Base-by-base conservation (phyloP, 2,888 invertebrate genomes). In the Parapristionchus giblindavisi region DNA sequence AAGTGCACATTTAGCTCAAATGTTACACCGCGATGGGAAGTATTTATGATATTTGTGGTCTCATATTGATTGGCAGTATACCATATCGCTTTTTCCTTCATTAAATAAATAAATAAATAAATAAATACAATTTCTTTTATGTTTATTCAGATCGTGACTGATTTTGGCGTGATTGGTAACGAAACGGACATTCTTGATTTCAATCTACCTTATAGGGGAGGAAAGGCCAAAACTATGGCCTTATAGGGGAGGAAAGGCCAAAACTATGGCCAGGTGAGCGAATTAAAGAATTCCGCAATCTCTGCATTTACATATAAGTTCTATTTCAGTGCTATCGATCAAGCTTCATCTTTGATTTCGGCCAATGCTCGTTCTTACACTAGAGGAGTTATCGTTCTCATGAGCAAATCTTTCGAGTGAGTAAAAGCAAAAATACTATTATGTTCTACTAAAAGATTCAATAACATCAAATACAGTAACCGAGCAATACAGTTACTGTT, bases 331-430 rank as follows among this genome's bases (percentile, higher is more conserved):
- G 63, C 63, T 1, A 65, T 65, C 17, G 27, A 17, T 2, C 63
- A 65, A 65, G 63, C 63, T 1, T 65, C 63, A n/a, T 65, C 63
- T 2, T 43, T 65, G 40, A 65, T 65, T 36, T 65, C 63, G 14
- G 29, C 29, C 3, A 43, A 43, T 8, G 63, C 40, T 40, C 11
- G 63, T 17, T 29, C 29, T 17, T 65, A 36, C 63, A 65, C 63
- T 14, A 24, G 63, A 5, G 63, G 63, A 65, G 63, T 65, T 17
- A 65, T 65, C 29, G 63, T 65, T 6, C 63, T 65, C 21, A 24
- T 65, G 29, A 65, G 63, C 43, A 65, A 65, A 29, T 65, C 63
- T 3, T 65, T 43, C 63, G 43, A 65, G 63, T 65, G 29, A 65
- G 63, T 65, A 43, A 17, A n/a, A 6, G 17, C 21, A 27, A 3